phyloP scores from a whole-genome alignment of 2,797 vertebrate genomes.

The Myoxocephalus aenaeus region DNA sequence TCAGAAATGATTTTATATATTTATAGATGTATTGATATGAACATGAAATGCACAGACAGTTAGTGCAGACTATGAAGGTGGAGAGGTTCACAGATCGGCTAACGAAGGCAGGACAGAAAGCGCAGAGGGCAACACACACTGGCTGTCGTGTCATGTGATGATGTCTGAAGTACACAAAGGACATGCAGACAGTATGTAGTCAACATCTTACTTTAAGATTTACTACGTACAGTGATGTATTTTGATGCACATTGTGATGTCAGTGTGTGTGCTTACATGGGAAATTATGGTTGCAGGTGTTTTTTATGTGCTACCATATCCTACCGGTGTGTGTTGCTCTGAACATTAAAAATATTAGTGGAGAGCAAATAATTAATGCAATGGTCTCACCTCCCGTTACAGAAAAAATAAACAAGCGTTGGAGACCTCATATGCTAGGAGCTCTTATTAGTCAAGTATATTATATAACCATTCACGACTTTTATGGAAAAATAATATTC shows the following conservation, averaged over 20 bases:
- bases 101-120: slow-evolving; percentile 26
- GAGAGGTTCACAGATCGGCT: slow-evolving; percentile 57
- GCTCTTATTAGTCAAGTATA: slow-evolving; percentile 63
- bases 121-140: slow-evolving; percentile 16
- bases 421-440: slow-evolving; percentile 44
- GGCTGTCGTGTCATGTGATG: slow-evolving; percentile 3
- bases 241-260: neutral
- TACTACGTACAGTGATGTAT: neutral
- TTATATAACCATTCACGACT: slow-evolving; percentile 58
- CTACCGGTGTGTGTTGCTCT: slow-evolving; percentile 17
- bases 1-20: slow-evolving; percentile 62
- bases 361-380: slow-evolving; percentile 71
- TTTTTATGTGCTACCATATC: neutral
- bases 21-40: slow-evolving; percentile 55
- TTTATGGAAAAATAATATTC: slow-evolving; percentile 74
- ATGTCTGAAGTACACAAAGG: neutral
- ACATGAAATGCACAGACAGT: slow-evolving; percentile 65
- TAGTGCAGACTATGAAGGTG: slow-evolving; percentile 60
- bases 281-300: neutral
- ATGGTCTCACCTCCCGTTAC: slow-evolving; percentile 47
- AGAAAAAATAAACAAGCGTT: slow-evolving; percentile 24
- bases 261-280: neutral
- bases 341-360: slow-evolving; percentile 54
- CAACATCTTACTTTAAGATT: neutral
- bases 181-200: neutral